These are phyloP conservation scores for Anas bernieri DNA, from an alignment of 2,797 vertebrate genomes.

Conservation along the genomic window DNA sequence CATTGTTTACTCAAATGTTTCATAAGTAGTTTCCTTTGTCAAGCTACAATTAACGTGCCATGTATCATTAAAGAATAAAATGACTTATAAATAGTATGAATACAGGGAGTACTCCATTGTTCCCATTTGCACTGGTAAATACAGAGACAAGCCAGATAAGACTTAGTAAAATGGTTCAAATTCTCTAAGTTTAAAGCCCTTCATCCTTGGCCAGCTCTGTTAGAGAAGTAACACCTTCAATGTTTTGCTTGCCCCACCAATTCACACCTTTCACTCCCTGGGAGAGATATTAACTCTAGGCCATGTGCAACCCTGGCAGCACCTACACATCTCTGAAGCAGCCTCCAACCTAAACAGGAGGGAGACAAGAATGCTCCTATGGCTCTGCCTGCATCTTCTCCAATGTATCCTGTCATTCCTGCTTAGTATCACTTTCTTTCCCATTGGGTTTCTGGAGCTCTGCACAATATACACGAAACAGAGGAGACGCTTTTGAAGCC, in stretches of 20 bases:
- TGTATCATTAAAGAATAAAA: slow-evolving; percentile 38
- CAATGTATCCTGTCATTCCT: neutral
- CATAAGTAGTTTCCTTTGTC: slow-evolving; percentile 55
- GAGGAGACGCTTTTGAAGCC: neutral
- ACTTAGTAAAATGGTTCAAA: neutral
- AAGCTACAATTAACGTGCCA: slow-evolving; percentile 18
- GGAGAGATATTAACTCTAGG: neutral
- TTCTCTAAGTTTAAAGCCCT: neutral
- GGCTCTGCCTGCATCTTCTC: neutral
- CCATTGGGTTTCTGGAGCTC: neutral
- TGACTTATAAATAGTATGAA: slow-evolving; percentile 39
- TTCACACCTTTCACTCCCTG: neutral
- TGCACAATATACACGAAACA: accelerated
- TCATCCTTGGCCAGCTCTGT: neutral
- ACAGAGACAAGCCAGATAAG: neutral
- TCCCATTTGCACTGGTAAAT: neutral
- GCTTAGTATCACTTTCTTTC: neutral
- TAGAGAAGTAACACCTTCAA: neutral
- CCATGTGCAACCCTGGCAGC: too few relatives aligned
- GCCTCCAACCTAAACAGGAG: neutral
- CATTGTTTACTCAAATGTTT: slow-evolving; percentile 50
- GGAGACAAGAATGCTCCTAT: accelerated
- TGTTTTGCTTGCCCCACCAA: neutral
- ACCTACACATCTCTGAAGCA: neutral
- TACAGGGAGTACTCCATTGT: slow-evolving; percentile 53